Evolutionary conservation across 1,140 invertebrate species (phyloP).

Genomic region (Homalodisca vitripennis): DNA sequence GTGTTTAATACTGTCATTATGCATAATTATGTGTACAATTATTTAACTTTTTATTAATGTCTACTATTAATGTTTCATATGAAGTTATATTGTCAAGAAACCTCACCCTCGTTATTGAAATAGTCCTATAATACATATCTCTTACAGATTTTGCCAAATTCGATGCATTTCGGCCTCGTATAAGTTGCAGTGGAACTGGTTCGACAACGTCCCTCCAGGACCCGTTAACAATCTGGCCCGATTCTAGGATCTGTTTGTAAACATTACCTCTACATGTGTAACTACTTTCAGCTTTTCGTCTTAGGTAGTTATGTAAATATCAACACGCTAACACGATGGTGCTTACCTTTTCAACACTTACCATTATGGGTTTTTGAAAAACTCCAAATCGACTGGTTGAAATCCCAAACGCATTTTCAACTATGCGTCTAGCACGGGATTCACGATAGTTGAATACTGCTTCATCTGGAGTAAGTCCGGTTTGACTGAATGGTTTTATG

Average conservation of each 20-base stretch:
- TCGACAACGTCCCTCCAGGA: constrained; percentile 13
- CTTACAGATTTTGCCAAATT: constrained; percentile 3
- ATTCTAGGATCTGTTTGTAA: background rate
- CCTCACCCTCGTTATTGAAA: no score
- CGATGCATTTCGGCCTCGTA: constrained; percentile 1
- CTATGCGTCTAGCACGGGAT: constrained; percentile 40
- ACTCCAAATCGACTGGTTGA: constrained; percentile 49
- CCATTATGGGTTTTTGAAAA: constrained; percentile 44
- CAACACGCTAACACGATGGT: constrained; percentile 31
- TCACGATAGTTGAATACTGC: constrained; percentile 47
- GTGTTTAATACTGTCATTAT: background rate
- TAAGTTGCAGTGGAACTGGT: background rate
- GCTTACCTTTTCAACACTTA: constrained; percentile 40
- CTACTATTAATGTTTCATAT: no score
- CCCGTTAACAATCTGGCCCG: constrained; percentile 15
- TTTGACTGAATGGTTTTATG: constrained; percentile 46
- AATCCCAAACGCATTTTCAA: constrained; percentile 51
- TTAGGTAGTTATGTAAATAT: constrained; percentile 38
- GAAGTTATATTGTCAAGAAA: no score
- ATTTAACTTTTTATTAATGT: no score
- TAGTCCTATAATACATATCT: background rate
- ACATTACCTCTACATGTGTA: constrained; percentile 12
- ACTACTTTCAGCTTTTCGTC: constrained; percentile 7
- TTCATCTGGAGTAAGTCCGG: constrained; percentile 37
- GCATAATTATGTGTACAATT: background rate